Percentiles rank a stretch among this genome's conserved stretches.
Evolutionary conservation across 2,888 invertebrate species (phyloP).

Genomic region (Omphaloscelis lunosa): DNA sequence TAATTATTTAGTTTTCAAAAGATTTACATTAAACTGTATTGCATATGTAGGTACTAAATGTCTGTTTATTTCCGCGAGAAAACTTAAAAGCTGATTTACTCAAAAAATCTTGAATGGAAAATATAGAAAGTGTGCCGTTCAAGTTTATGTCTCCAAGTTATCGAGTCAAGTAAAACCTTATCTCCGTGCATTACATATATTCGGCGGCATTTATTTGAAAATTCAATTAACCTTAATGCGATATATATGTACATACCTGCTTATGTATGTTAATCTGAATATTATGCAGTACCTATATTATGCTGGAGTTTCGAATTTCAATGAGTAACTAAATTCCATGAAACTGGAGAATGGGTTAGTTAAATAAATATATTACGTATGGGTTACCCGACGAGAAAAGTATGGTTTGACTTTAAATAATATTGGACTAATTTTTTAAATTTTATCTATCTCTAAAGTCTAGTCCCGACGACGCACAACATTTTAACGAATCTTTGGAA

Average conservation of each 20-base stretch:
- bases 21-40: background rate
- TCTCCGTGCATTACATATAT: background rate
- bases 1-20: no score
- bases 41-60: background rate
- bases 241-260: background rate
- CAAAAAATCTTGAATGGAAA: background rate
- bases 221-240: slow-evolving; percentile 44
- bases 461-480: no score
- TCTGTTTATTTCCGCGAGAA: background rate
- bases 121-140: slow-evolving; percentile 9
- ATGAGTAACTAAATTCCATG: no score
- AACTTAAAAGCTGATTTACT: background rate
- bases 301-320: slow-evolving; percentile 11
- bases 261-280: slow-evolving; percentile 7
- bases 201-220: slow-evolving; percentile 25
- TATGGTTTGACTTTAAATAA: no score
- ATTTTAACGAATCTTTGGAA: no score
- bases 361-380: no score
- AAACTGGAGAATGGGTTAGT: no score
- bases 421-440: no score
- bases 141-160: slow-evolving; percentile 7
- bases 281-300: background rate
- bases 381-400: no score
- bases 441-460: no score
- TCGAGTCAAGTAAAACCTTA: slow-evolving; percentile 12